Evolutionary conservation across 2,113 vertebrate genomes (phyloP), one percentile per base, ranked within the genome.

Genomic region (Lampris megalopsis): DNA sequence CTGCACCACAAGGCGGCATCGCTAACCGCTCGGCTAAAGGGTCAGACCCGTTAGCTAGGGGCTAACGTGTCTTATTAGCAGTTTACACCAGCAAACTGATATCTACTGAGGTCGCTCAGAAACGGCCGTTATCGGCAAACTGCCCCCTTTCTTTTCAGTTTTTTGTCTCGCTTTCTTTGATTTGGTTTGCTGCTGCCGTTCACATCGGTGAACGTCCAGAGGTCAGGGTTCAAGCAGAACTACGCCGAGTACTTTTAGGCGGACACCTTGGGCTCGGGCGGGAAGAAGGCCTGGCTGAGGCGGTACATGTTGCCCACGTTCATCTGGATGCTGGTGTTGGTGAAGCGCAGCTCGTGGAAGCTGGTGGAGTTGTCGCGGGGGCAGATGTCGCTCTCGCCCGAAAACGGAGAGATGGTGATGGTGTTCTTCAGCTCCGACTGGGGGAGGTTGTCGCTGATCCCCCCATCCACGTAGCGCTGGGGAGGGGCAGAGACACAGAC

Each of bases 391-490:
- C 89, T 92, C 80, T 99, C 97, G 3, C 97, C 98, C 0, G 94
- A 95, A 0, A 97, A 99, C 1, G 98, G 98, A 0, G 96, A 97
- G 83, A 99, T 86, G 0, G 94, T 97, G 92, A 99, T 97, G 83
- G 97, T 98, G 63, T 95, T 96, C 77, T 94, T 96, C 65, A 90
- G 73, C 37, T 96, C 95, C 0, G 92, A 91, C 74, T 90, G 91
- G 3, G 98, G 97, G 1, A 96, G 2, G 56, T 95, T 96, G 86
- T 98, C 86, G 10, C 92, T 98, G 48, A 93, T 88, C 0, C 96
- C 97, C 6, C 98, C 98, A 0, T 99, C 98, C 40, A 99, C 83
- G 0, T 99, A 99, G 0, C 96, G 95, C 97, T 99, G 59, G 4
- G 13, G 6, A 62, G 75, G 24, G 24, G 35, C 35, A 5, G 63